A percentile compares a stretch with the other conserved stretches of the same genome.
phyloP scores from a whole-genome alignment of 2,888 invertebrate genomes.

The Epicampocera succincta region DNA sequence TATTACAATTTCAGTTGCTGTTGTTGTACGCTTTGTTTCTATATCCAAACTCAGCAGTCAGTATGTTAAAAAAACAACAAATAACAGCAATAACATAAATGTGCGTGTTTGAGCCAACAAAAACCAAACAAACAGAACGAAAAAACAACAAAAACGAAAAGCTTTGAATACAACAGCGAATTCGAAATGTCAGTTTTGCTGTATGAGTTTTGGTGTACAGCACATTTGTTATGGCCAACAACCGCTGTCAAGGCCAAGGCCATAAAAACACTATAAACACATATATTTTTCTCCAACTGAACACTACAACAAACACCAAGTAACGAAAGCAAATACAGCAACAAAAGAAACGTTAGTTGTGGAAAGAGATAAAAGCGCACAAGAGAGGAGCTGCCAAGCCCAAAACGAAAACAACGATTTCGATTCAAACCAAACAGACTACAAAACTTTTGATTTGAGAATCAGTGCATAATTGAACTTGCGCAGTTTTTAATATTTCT shows the following conservation, averaged over 20 bases:
- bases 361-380: constrained; percentile 12
- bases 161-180: constrained; percentile 14
- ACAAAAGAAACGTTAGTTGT: constrained; percentile 59
- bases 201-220: constrained; percentile 31
- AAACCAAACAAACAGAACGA: too few species aligned
- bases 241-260: constrained; percentile 74
- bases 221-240: constrained; percentile 71
- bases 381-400: constrained; percentile 20
- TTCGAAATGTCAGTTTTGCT: constrained; percentile 57
- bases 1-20: background rate
- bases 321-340: constrained; percentile 16
- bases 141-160: constrained; percentile 24
- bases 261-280: constrained; percentile 56
- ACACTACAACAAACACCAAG: constrained; percentile 26
- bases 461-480: too few species aligned
- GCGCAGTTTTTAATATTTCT: too few species aligned
- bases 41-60: constrained; percentile 1
- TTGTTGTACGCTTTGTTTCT: constrained; percentile 9
- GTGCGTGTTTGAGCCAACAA: constrained; percentile 65
- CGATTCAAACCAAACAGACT: too few species aligned
- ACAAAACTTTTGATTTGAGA: too few species aligned
- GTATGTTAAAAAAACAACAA: constrained; percentile 4
- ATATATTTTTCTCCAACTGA: constrained; percentile 18
- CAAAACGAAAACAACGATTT: constrained; percentile 21
- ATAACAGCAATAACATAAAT: constrained; percentile 44